Evolutionary conservation across 2,797 vertebrate species (phyloP), one percentile per base, ranked within the genome.

Genomic region (Sebastes wilsoni): DNA sequence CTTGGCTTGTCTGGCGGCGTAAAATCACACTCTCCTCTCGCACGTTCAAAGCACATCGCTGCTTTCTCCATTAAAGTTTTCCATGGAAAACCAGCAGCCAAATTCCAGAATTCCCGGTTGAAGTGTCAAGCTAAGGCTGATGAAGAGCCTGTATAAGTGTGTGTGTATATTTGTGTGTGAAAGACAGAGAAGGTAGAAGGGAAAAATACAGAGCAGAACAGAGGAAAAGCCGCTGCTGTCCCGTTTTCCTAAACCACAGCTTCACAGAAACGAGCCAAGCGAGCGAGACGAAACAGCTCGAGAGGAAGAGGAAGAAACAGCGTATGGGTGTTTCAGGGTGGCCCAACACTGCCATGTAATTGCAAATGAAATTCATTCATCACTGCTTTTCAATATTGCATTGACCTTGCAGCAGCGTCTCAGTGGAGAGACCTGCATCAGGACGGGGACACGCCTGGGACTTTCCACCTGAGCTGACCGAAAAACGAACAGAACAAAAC

Each of bases 41-140:
- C 83, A 86, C 79, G 84, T 91, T 93, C 87, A 87, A 91, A 91
- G 89, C 86, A 74, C 76, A 54, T 11, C 66, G 64, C 94, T 96
- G 93, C 87, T 95, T 93, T 89, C 90, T 90, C 93, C 94, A 94
- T 95, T 93, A 94, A 86, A 67, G 83, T 89, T 94, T 93, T 93
- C 92, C 92, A 90, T 84, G 89, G 92, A 94, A 94, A 93, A 92
- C 68, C 58, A 56, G 86, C 78, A 66, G 89, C 85, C 87, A 92
- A 91, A 92, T 93, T 93, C 89, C 88, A 88, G 75, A 92, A 93
- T 92, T 93, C 91, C 92, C 89, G 25, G 83, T 62, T 25, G 71
- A 86, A 93, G 86, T 83, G 87, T 93, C 86, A 90, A 34, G 68
- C 81, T 77, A 38, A 67, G 75, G 75, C 72, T 89, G 87, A 90